Evolutionary conservation across 2,797 vertebrate genomes (phyloP), one percentile per base, ranked within the genome.

Genomic region (Leontopithecus rosalia): DNA sequence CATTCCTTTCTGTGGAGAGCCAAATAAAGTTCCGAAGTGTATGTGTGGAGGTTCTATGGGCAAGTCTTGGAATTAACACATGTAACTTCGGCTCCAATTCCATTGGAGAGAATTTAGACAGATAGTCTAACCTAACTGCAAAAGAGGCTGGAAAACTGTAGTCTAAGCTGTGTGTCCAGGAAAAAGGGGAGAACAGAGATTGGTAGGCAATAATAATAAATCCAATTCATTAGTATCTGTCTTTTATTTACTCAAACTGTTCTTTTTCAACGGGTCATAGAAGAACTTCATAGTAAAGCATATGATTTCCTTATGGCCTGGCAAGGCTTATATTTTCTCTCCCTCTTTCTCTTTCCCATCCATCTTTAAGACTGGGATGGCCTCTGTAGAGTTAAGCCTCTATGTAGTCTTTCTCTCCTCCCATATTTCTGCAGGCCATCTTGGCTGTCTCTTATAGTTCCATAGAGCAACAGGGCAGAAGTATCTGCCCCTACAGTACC

Each of bases 201-300:
- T 77, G 52, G 17, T 87, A 91, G 75, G 67, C 39, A 87, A 19
- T 81, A 70, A n/a, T 64, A 64, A 67, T n/a, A n/a, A 67, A 67
- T 94, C 28, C 48, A 85, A 58, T 64, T 88, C 91, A 86, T 92
- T 94, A 82, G 46, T 8, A 33, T 36, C 55, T 91, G 24, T 36
- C 28, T 77, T 77, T 77, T 50, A 77, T 48, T 33, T 46, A 77
- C 58, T 88, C 36, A 86, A 88, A 36, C 24, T 61, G 22, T 26
- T 89, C 22, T 93, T 86, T 93, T 77, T 81, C 46, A 76, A 89
- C 4, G 39, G 33, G 87, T 61, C 3, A 17, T 55, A 94, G 73
- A 87, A 90, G 73, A 93, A 83, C 1, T 13, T 91, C 11, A 73
- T 72, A 73, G 43, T 82, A 82, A 96, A 93, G 30, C 41, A 92